Percentiles rank a stretch among this genome's conserved stretches.
These are phyloP conservation scores for Agrilus biguttatus DNA, from an alignment of 2,888 invertebrate species.

Conservation along the genomic window DNA sequence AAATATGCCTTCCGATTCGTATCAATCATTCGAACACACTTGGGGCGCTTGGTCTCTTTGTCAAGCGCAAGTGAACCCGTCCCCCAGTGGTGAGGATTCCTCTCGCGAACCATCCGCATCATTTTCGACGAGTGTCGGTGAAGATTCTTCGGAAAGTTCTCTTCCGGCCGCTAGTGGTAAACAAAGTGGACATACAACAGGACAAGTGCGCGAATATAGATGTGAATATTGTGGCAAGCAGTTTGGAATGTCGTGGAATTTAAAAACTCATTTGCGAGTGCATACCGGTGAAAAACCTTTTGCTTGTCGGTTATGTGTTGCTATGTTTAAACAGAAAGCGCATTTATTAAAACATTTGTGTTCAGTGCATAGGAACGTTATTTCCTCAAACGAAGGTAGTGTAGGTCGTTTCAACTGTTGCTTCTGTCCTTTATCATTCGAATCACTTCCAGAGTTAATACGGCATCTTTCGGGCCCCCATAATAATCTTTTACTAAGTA, in stretches of 20 bases:
- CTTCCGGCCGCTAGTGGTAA: constrained; percentile 30
- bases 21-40: constrained; percentile 33
- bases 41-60: constrained; percentile 54
- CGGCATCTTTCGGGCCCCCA: constrained; percentile 79
- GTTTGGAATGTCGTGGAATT: constrained; percentile 86
- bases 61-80: constrained; percentile 46
- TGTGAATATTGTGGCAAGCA: constrained; percentile 84
- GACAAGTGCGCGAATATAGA: constrained; percentile 67
- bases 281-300: constrained; percentile 84
- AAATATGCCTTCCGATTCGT: constrained; percentile 36
- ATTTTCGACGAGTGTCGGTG: constrained; percentile 19
- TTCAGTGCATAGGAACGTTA: constrained; percentile 78
- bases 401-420: constrained; percentile 71
- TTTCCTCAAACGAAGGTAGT: constrained; percentile 66
- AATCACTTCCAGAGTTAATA: constrained; percentile 73
- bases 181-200: constrained; percentile 36
- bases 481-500: constrained; percentile 73
- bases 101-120: constrained; percentile 19
- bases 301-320: constrained; percentile 76
- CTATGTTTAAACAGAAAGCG: constrained; percentile 86
- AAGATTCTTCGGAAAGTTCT: constrained; percentile 31
- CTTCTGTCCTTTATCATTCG: constrained; percentile 75
- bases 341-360: constrained; percentile 77
- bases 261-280: constrained; percentile 76
- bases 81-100: constrained; percentile 18